Base-by-base conservation (phyloP, 2,113 vertebrate species). In the Indicator maculatus region DNA sequence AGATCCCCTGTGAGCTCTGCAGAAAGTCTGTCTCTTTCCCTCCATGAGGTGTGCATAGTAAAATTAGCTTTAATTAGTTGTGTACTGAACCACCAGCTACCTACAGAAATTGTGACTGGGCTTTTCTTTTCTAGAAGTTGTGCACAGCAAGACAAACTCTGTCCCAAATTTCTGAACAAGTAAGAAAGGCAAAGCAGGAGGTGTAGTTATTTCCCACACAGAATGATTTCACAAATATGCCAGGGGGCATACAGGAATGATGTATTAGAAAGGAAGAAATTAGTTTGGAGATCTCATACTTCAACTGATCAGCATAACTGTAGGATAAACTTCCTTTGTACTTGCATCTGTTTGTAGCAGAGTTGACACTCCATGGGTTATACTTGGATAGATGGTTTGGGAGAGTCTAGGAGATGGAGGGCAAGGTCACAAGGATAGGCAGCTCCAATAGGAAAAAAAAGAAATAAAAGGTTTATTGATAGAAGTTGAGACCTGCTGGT, bases 221-320 rank as follows among this genome's bases (percentile, higher is more conserved):
- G 50, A 88, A 72, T 59, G 45, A 64, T 82, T 95, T 83, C 66
- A 72, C 0, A 0, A 53, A 67, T 61, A 95, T 91, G 67, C 69
- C 80, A 94, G 61, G 16, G 50, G 80, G 80, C 23, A 78, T 8
- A 23, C 10, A 66, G 44, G 36, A 95, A 70, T 69, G 18, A 3
- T 38, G 30, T 63, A 31, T 56, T 38, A 70, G 75, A 83, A 93
- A 93, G 69, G 33, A 93, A 83, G 64, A 93, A 86, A 73, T 80
- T 6, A 89, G 55, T 58, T 41, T 91, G 84, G 19, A 67, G 71
- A 47, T 89, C 78, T 38, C 36, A 15, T 86, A 21, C 11, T 47
- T 44, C 44, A 71, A 11, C 86, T 89, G 64, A 89, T 58, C 58
- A 60, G 31, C 1, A 1, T n/a, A 70, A 50, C 84, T 77, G 8